Percentiles rank a stretch among this genome's conserved stretches.
These are phyloP conservation scores for Zygaena filipendulae DNA, from an alignment of 2,888 invertebrate species.

Conservation along the genomic window DNA sequence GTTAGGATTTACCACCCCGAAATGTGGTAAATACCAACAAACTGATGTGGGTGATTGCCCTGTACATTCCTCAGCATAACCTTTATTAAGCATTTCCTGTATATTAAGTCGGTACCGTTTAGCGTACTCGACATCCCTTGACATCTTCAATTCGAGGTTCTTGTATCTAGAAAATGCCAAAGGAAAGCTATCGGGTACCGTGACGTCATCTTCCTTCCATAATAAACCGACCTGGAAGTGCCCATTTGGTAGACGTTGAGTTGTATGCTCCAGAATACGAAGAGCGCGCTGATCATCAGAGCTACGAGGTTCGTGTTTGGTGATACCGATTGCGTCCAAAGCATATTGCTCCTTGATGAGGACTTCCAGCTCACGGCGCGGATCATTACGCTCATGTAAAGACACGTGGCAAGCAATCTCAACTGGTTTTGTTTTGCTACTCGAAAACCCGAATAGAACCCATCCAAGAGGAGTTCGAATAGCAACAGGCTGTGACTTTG, in stretches of 20 bases:
- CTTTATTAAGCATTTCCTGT: constrained; percentile 3
- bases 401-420: background rate
- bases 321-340: constrained; percentile 1
- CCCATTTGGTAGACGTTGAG: constrained; percentile 2
- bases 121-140: constrained; percentile 2
- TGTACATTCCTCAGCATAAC: constrained; percentile 12
- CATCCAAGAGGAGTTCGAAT: constrained; percentile 5
- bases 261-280: constrained; percentile 1
- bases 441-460: constrained; percentile 7
- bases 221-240: constrained; percentile 10
- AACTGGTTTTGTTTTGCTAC: background rate
- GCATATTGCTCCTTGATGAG: constrained; percentile 3
- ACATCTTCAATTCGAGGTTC: constrained; percentile 9
- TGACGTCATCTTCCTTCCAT: constrained; percentile 9
- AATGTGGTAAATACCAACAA: constrained; percentile 15
- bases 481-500: constrained; percentile 3
- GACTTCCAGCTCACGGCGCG: background rate
- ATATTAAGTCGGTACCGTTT: constrained; percentile 9
- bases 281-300: constrained; percentile 2
- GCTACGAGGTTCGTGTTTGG: background rate
- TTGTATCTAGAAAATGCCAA: constrained; percentile 3
- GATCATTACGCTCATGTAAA: background rate
- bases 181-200: constrained; percentile 8
- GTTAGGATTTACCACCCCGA: constrained; percentile 13
- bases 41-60: background rate